Base-by-base conservation (phyloP, 2,113 vertebrate species). In the Ranitomeya imitator region DNA sequence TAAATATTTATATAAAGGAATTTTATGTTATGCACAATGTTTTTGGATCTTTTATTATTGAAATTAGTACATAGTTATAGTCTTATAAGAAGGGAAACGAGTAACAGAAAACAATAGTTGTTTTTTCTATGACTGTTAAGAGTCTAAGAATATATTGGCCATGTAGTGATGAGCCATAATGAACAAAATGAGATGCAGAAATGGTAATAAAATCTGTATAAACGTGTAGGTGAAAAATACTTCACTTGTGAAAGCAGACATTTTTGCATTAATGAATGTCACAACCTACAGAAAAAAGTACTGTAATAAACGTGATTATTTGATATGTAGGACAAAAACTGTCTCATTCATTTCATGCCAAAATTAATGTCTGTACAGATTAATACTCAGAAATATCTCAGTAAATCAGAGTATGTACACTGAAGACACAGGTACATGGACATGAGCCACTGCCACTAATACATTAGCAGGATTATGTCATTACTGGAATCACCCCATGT, bases 261-360 rank as follows among this genome's bases (percentile, higher is more conserved):
- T 45, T 52, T 60, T 81, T 81, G 57, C 16, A 63, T 81, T 81
- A 81, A 18, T 15, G 6, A 9, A 37, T 81, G 57, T 81, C 79
- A 81, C 18, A 83, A 67, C 37, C 61, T 23, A 67, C 61, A 67
- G 51, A 37, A 83, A 63, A 83, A 52, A 83, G 37, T 67, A 31
- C 26, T 31, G 26, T 31, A 65, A 80, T 57, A 80, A 57, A 83
- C 45, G 23, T 52, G 81, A 83, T 67, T 52, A 83, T 83, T 67
- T 83, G 52, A 83, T 52, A 18, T 52, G 19, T 2, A 67, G 81
- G 19, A 15, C 67, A 45, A 52, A 83, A 8, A 83, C 37, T 74
- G 57, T 60, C 5, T 78, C 59, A 67, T 83, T 45, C 45, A 21
- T 69, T 52, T 52, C 9, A 67, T 23, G 60, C 11, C 45, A 83